Percentiles rank a stretch among this genome's conserved stretches.
Evolutionary conservation across 2,113 vertebrate genomes (phyloP).

Genomic region (Hemiprocne comata): DNA sequence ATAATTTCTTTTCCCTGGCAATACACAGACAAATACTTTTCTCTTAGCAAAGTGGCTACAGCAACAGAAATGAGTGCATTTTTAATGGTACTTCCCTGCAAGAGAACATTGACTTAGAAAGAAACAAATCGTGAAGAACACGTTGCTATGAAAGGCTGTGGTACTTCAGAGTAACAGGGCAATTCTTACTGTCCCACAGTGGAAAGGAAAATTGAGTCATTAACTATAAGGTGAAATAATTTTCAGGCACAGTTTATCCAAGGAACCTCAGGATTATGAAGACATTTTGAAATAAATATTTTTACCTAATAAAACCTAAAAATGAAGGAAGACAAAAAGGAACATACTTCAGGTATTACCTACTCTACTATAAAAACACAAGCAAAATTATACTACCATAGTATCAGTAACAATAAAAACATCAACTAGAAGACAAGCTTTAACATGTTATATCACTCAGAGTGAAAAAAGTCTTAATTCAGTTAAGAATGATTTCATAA

Average conservation of each 20-base stretch:
- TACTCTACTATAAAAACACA: slow-evolving; percentile 1
- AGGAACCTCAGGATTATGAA: not conserved
- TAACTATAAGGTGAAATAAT: not conserved
- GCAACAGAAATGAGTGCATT: not conserved
- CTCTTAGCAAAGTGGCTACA: not conserved
- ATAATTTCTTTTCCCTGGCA: slow-evolving; percentile 14
- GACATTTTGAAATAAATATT: not conserved
- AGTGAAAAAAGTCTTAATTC: not conserved
- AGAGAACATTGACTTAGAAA: not conserved
- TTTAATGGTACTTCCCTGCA: not conserved
- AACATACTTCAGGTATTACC: not conserved
- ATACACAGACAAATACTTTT: not conserved
- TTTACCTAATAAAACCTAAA: not conserved
- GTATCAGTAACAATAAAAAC: not conserved
- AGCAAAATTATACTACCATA: not conserved
- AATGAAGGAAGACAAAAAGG: not conserved
- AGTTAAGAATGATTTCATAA: not conserved
- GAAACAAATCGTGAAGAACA: slow-evolving; percentile 21
- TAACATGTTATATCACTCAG: not conserved
- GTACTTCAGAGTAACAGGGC: not conserved
- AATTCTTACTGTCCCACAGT: not conserved
- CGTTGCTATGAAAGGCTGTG: not conserved
- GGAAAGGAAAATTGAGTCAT: slow-evolving; percentile 8
- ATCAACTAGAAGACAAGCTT: not conserved
- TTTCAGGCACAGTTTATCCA: not conserved